Evolutionary conservation across 2,113 vertebrate species (phyloP), one percentile per base, ranked within the genome.

Genomic region (Rafetus swinhoei): DNA sequence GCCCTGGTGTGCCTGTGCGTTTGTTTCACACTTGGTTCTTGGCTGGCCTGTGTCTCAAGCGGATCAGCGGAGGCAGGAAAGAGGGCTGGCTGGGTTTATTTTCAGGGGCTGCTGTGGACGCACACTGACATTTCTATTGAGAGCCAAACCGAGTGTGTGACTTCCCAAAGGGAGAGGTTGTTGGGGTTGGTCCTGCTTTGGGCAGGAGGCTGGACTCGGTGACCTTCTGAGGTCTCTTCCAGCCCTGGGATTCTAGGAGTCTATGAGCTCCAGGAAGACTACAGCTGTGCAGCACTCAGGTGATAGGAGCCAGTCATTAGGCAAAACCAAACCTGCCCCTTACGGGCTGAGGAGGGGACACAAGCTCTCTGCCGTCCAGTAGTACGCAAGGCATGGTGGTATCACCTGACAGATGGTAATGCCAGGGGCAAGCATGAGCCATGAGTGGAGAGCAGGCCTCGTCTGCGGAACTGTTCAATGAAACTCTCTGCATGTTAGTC

Each of bases 381-480:
- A 11, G 35, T 10, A n/a, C 65, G 1, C 65, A 69, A 69, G 65
- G 10, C 21, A 74, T 21, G 15, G 59, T 1, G 35, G 72, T 3
- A 24, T 74, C 72, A 45, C 72, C 72, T 45, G 14, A 12, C 77
- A 65, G 80, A n/a, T 82, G 59, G 2, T 3, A 2, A 87, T 56
- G 21, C 39, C 50, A 59, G 16, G 53, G 0, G 6, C 15, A 15
- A 2, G 2, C 4, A 7, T 3, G 1, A 1, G 0, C 0, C 7
- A 16, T 56, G 85, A 19, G 19, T 8, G 35, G 69, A 74, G 35
- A 32, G 27, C 29, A 32, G 21, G 39, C 56, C 35, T 86, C 32
- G 54, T 14, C 76, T 29, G 9, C 27, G 9, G 3, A 10, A 11
- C 19, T 77, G 15, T 39, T 19, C 2, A 32, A 19, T 79, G 1